These are phyloP conservation scores for Diachasma alloeum DNA, from an alignment of 1,140 invertebrate species.

Conservation along the genomic window DNA sequence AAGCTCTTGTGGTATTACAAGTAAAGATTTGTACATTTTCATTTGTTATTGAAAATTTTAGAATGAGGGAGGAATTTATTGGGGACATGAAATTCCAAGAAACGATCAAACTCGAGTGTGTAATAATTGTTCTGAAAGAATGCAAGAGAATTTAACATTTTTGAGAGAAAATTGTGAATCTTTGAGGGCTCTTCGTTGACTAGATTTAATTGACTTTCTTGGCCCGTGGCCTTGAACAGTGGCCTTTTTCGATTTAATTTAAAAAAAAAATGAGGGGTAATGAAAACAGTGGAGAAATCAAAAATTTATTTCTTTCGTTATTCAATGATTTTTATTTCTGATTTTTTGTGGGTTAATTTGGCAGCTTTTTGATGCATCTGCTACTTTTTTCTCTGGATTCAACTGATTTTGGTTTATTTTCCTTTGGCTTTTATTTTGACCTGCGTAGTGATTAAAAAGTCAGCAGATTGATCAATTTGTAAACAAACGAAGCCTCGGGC, in stretches of 20 bases:
- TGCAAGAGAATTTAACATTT: slow-evolving; percentile 36
- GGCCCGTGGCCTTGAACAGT: slow-evolving; percentile 61
- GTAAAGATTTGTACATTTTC: background rate
- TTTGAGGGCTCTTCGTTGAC: slow-evolving; percentile 42
- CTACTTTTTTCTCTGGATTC: slow-evolving; percentile 26
- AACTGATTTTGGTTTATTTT: background rate
- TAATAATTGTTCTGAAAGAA: background rate
- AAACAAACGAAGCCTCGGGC: background rate
- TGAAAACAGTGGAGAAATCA: slow-evolving; percentile 39
- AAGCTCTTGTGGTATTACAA: too few species aligned
- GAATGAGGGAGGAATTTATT: background rate
- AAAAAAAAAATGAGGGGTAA: slow-evolving; percentile 37
- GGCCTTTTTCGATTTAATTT: slow-evolving; percentile 58
- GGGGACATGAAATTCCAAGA: background rate
- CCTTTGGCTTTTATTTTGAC: background rate
- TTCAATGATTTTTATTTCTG: slow-evolving; percentile 38
- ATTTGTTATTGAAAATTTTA: background rate
- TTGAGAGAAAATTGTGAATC: slow-evolving; percentile 38
- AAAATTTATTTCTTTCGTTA: slow-evolving; percentile 25
- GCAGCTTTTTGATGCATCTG: slow-evolving; percentile 22
- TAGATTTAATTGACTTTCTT: slow-evolving; percentile 53
- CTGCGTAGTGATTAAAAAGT: background rate
- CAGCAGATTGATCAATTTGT: background rate
- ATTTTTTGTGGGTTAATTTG: slow-evolving; percentile 24
- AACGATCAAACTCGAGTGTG: background rate